Base-by-base conservation (phyloP, 2,888 invertebrate genomes). In the Emmelina monodactyla region DNA sequence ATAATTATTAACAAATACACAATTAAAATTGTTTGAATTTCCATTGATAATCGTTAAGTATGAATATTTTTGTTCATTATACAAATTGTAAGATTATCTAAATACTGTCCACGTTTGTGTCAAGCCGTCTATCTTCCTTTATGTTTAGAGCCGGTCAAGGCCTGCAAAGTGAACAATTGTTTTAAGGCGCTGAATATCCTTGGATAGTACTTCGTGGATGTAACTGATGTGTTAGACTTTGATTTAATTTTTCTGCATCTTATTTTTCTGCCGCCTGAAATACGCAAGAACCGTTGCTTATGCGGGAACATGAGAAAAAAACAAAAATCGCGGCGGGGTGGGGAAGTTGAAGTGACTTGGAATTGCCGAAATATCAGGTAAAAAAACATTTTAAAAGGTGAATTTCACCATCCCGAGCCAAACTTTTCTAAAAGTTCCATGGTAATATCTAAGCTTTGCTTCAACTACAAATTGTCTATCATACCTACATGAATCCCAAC, bases 181-280 rank as follows among this genome's bases (percentile, higher is more conserved):
- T 76, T 79, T 66, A 79, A 52, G 60, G 76, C 76, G 61, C 57
- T 71, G 57, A 78, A 67, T 50, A 79, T 75, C 68, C 66, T 75
- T 61, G 66, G 62, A 48, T 72, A 75, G 58, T 72, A 72, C 62
- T 73, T 78, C 41, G 64, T 64, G 36, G 78, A 73, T 44, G 53
- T 54, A 46, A 78, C 62, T 44, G 76, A 78, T 28, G 72, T 67
- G 52, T 76, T 70, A 53, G 78, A 78, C n/a, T 25, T 25, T 25
- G n/a, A n/a, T 62, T 66, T 73, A 58, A 58, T 56, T 62, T 73
- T 78, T 47, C 68, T 68, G 73, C 69, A 72, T 56, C 63, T 76
- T 67, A 76, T 59, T 71, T 78, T 79, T 69, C 76, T 64, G 66
- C 78, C 71, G 72, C 76, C 78, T 79, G 73, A 62, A 73, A 72